phyloP scores from a whole-genome alignment of 2,888 invertebrate species.

The Lomographa bimaculata region DNA sequence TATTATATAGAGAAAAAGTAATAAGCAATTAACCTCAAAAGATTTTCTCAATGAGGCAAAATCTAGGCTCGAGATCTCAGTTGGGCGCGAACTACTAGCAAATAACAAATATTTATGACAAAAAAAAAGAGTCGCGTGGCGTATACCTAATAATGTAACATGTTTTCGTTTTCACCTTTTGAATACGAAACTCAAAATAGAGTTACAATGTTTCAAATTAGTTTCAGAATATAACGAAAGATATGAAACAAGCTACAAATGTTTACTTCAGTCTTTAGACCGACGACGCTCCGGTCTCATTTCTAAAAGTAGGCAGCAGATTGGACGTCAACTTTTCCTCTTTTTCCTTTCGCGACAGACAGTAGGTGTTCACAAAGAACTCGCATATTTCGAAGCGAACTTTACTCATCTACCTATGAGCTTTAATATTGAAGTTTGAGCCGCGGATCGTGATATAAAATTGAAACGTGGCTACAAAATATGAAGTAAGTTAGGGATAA shows the following conservation, averaged over 20 bases:
- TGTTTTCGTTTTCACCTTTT: too few relatives aligned
- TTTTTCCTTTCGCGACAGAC: slow-evolving; percentile 58
- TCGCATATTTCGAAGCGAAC: slow-evolving; percentile 53
- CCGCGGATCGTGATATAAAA: slow-evolving; percentile 3
- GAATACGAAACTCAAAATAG: too few relatives aligned
- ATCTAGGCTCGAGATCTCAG: too few relatives aligned
- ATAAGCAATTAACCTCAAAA: too few relatives aligned
- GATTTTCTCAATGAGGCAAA: too few relatives aligned
- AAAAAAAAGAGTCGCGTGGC: too few relatives aligned
- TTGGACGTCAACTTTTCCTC: slow-evolving; percentile 68
- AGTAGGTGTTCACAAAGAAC: slow-evolving; percentile 58
- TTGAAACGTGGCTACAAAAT: not conserved
- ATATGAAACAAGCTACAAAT: too few relatives aligned
- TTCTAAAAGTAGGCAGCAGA: slow-evolving; percentile 68
- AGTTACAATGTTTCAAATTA: slow-evolving; percentile 26
- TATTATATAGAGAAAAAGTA: too few relatives aligned
- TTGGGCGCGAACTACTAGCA: too few relatives aligned
- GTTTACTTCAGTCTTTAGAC: slow-evolving; percentile 51
- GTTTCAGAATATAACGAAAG: slow-evolving; percentile 35
- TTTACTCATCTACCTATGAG: slow-evolving; percentile 45
- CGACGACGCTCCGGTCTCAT: slow-evolving; percentile 59
- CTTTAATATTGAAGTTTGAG: slow-evolving; percentile 43
- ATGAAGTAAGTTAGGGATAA: slow-evolving; percentile 1
- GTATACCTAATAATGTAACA: too few relatives aligned
- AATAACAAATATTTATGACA: too few relatives aligned